A percentile compares a stretch with the other conserved stretches of the same genome.
phyloP scores from a whole-genome alignment of 2,113 vertebrate genomes.

The Columba janthina region DNA sequence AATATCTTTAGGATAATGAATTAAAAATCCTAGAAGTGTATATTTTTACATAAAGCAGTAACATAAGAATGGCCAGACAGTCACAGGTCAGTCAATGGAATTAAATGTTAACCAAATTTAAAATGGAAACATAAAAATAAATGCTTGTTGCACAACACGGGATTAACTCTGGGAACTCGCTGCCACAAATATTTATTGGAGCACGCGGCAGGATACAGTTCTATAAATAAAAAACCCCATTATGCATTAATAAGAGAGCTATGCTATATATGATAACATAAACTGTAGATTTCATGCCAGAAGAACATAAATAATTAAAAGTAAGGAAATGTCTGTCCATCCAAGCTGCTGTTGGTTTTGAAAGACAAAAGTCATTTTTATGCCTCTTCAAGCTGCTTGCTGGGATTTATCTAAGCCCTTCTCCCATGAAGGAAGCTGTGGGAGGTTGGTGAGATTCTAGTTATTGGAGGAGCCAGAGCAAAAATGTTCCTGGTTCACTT shows the following conservation, averaged over 20 bases:
- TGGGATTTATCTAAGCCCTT: background rate
- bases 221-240: background rate
- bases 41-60: background rate
- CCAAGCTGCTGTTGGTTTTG: background rate
- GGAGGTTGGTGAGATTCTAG: background rate
- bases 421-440: background rate
- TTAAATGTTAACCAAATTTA: background rate
- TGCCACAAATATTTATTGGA: conserved; percentile 19
- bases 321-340: background rate
- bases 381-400: fast-evolving
- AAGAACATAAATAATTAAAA: background rate
- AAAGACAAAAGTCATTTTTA: background rate
- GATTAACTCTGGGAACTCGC: background rate
- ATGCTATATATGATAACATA: background rate
- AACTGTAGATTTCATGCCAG: background rate
- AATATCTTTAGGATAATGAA: background rate
- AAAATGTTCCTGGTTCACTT: background rate
- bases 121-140: conserved; percentile 7
- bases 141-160: background rate
- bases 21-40: background rate
- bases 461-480: background rate
- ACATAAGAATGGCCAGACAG: background rate
- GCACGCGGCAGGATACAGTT: background rate
- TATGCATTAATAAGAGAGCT: background rate
- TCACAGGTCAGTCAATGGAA: background rate